Percentiles rank a stretch among this genome's conserved stretches.
Conservation (phyloP, 2,888 invertebrate species). For the Troglohyphantes excavatus region DNA sequence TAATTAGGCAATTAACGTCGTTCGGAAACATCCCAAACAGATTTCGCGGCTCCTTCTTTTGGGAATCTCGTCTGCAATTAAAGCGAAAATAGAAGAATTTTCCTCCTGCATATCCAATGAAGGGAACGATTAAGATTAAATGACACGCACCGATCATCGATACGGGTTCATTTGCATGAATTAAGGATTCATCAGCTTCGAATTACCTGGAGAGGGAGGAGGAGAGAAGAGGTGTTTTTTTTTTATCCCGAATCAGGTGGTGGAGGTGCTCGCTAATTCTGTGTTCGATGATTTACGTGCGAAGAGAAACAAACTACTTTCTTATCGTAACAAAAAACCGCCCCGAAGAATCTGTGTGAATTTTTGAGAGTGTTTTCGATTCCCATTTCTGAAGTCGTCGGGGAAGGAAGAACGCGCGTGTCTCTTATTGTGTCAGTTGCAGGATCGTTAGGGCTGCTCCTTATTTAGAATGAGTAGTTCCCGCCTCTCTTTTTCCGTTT, state of each 20-base stretch:
- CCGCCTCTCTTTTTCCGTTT: no score
- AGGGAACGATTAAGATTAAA: conserved; percentile 6
- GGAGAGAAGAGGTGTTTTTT: no score
- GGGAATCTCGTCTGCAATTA: not conserved
- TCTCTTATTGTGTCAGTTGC: no score
- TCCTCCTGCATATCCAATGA: not conserved
- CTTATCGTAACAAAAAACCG: no score
- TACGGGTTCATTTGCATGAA: conserved; percentile 34
- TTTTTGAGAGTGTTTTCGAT: not conserved
- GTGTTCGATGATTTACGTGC: not conserved
- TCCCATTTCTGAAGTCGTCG: not conserved
- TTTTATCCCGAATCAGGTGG: not conserved
- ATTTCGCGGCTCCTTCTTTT: not conserved
- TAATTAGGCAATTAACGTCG: conserved; percentile 6
- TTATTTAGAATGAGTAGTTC: no score
- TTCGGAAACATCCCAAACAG: not conserved
- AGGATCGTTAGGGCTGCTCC: no score
- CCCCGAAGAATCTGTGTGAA: no score
- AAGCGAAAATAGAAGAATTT: not conserved
- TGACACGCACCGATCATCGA: not conserved
- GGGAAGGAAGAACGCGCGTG: no score
- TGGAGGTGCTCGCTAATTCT: not conserved
- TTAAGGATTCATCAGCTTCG: conserved; percentile 27
- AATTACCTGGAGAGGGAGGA: not conserved
- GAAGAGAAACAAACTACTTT: no score